phyloP scores from a whole-genome alignment of 2,888 invertebrate species.

The Mesoligia furuncula region DNA sequence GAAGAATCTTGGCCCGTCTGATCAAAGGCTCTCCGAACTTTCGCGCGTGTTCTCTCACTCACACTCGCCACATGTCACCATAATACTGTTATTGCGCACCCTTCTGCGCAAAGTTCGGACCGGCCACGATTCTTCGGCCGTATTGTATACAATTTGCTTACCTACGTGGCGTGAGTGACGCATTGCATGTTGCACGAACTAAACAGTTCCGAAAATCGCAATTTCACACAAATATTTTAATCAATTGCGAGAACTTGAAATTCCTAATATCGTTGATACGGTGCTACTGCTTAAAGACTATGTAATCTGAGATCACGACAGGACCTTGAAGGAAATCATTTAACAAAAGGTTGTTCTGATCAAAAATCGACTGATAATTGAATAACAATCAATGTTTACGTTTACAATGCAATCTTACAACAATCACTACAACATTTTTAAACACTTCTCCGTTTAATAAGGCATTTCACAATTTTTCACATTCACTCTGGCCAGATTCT shows the following conservation, averaged over 20 bases:
- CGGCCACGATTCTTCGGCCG: background rate
- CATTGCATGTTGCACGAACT: slow-evolving; percentile 62
- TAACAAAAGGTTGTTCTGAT: slow-evolving; percentile 30
- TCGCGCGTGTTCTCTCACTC: background rate
- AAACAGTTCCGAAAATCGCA: slow-evolving; percentile 52
- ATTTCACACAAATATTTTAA: slow-evolving; percentile 63
- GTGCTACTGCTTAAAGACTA: slow-evolving; percentile 41
- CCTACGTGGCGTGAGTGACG: slow-evolving; percentile 43
- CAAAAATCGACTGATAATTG: slow-evolving; percentile 33
- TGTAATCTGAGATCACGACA: slow-evolving; percentile 53
- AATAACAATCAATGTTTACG: slow-evolving; percentile 16
- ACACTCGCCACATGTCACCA: background rate
- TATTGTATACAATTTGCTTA: background rate
- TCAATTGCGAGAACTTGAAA: slow-evolving; percentile 39
- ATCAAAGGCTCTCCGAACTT: background rate
- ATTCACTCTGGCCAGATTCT: slow-evolving; percentile 33
- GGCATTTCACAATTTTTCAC: slow-evolving; percentile 47
- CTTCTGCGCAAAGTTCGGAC: background rate
- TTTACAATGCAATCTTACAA: slow-evolving; percentile 42
- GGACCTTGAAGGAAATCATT: slow-evolving; percentile 40
- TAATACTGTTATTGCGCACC: background rate
- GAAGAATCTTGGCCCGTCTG: background rate
- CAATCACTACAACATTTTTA: slow-evolving; percentile 22
- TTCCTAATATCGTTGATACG: slow-evolving; percentile 12
- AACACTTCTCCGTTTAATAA: slow-evolving; percentile 24